phyloP scores from a whole-genome alignment of 35 echinoderm and acorn worm species.

The Heliocidaris erythrogramma region DNA sequence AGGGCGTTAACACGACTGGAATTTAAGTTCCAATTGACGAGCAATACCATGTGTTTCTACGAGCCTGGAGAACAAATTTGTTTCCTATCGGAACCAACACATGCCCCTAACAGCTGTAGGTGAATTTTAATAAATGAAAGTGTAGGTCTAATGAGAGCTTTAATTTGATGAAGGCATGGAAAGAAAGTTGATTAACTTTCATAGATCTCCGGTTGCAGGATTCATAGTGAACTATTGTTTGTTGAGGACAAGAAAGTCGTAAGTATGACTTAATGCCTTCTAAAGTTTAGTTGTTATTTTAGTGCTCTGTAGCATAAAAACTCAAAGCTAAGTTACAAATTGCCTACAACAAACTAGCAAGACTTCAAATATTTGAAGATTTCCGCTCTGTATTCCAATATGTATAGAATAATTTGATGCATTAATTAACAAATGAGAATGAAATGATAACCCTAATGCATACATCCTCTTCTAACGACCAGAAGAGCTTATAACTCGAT shows the following conservation, averaged over 20 bases:
- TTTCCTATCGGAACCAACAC: neutral
- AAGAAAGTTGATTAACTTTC: slow-evolving; percentile 5
- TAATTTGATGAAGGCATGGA: neutral
- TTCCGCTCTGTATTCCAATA: too few relatives aligned
- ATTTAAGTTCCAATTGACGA: neutral
- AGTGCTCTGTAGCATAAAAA: too few relatives aligned
- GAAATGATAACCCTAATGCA: too few relatives aligned
- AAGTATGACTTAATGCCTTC: too few relatives aligned
- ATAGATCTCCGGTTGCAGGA: neutral
- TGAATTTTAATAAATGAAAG: neutral
- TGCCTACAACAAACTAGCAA: too few relatives aligned
- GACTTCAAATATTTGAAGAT: too few relatives aligned
- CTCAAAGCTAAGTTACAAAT: too few relatives aligned
- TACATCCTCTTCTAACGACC: too few relatives aligned
- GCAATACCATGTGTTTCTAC: neutral
- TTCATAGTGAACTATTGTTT: neutral
- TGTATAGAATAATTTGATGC: too few relatives aligned
- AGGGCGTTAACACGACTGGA: neutral
- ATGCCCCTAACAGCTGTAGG: neutral
- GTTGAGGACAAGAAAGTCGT: neutral
- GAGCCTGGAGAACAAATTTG: neutral
- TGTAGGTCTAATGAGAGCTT: neutral
- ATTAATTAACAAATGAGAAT: too few relatives aligned
- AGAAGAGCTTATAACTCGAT: too few relatives aligned
- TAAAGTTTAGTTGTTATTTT: too few relatives aligned